Evolutionary conservation across 2,888 invertebrate species (phyloP).

Genomic region (Pseudanteris insignis): DNA sequence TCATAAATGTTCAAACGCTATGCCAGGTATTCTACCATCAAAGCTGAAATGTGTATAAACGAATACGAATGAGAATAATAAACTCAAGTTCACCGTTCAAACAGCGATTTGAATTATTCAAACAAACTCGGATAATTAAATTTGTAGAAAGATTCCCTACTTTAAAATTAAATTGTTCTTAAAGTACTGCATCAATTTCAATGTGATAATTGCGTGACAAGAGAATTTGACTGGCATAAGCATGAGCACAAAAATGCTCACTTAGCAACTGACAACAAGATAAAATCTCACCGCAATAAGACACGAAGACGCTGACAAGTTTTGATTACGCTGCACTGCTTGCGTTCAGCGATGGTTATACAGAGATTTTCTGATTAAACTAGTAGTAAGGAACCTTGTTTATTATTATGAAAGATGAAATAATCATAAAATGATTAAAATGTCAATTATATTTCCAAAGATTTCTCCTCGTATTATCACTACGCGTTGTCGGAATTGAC

Average conservation of each 20-base stretch:
- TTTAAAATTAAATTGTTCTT: no score
- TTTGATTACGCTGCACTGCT: slow-evolving; percentile 31
- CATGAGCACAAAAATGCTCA: slow-evolving; percentile 10
- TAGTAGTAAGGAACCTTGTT: slow-evolving; percentile 9
- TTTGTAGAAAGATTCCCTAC: no score
- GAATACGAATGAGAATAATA: no score
- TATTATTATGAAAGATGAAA: slow-evolving; percentile 16
- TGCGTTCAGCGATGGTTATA: slow-evolving; percentile 28
- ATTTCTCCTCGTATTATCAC: no score
- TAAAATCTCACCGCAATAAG: slow-evolving; percentile 27
- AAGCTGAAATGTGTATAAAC: no score
- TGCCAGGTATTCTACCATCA: no score
- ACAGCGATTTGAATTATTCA: no score
- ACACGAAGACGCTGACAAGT: slow-evolving; percentile 36
- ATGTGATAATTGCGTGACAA: slow-evolving; percentile 25
- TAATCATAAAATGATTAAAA: slow-evolving; percentile 20
- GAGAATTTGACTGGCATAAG: slow-evolving; percentile 14
- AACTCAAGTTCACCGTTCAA: no score
- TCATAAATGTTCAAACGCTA: no score
- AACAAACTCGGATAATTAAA: no score
- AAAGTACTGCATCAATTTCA: slow-evolving; percentile 10
- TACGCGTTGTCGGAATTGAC: no score
- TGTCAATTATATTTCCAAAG: slow-evolving; percentile 14
- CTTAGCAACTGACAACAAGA: slow-evolving; percentile 35
- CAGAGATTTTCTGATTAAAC: slow-evolving; percentile 24